A percentile compares a stretch with the other conserved stretches of the same genome.
Evolutionary conservation across 2,113 vertebrate species (phyloP).

Genomic region (Nyctereutes procyonoides): DNA sequence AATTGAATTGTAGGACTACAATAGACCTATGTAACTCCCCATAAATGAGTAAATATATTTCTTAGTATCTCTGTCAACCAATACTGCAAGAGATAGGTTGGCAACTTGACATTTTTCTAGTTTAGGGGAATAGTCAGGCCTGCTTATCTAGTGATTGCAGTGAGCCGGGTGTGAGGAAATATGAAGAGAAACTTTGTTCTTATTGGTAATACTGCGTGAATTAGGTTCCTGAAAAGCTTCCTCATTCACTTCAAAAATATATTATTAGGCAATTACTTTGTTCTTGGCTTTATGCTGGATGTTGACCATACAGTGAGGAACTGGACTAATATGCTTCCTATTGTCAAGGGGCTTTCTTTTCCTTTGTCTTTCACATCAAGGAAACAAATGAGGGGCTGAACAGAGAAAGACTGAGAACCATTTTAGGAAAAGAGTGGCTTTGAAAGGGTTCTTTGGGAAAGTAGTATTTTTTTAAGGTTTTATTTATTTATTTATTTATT

Average conservation of each 20-base stretch:
- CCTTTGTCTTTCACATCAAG: not conserved
- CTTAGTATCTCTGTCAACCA: not conserved
- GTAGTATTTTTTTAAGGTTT: not conserved
- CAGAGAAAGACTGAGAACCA: not conserved
- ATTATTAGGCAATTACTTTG: not conserved
- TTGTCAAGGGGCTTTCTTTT: not conserved
- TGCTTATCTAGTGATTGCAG: not conserved
- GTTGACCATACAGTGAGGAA: not conserved
- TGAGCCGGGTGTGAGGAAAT: not conserved
- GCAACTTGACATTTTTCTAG: not conserved
- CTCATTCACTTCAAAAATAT: not conserved
- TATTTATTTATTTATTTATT: not conserved
- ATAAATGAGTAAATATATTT: not conserved
- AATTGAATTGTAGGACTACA: not conserved
- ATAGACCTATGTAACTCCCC: not conserved
- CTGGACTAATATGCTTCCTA: not conserved
- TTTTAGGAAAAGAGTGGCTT: not conserved
- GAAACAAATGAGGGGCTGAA: not conserved
- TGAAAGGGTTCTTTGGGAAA: not conserved
- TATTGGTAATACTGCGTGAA: not conserved
- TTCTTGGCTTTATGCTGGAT: not conserved
- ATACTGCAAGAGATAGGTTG: not conserved
- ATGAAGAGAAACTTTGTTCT: not conserved
- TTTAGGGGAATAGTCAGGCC: not conserved
- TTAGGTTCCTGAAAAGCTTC: not conserved